A percentile compares a stretch with the other conserved stretches of the same genome.
phyloP scores from a whole-genome alignment of 2,888 invertebrate genomes.

The Drosophila subquinaria region DNA sequence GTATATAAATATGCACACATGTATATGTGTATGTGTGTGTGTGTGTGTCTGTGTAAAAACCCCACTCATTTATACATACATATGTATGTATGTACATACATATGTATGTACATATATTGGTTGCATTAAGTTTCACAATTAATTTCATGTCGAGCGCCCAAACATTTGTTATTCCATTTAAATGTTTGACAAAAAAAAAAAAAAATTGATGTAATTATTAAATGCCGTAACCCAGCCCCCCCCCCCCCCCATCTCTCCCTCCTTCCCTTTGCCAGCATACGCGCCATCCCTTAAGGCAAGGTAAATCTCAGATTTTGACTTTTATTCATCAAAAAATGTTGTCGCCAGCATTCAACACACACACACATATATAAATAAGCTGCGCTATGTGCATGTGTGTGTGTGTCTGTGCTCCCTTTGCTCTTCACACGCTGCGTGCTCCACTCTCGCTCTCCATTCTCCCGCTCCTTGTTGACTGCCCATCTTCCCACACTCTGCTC shows the following conservation, averaged over 20 bases:
- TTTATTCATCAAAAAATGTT: slow-evolving; percentile 29
- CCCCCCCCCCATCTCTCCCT: neutral
- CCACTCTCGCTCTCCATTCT: neutral
- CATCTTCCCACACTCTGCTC: slow-evolving; percentile 8
- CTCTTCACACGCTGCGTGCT: slow-evolving; percentile 5
- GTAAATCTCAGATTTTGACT: slow-evolving; percentile 51
- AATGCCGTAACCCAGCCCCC: slow-evolving; percentile 6
- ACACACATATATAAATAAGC: slow-evolving; percentile 1
- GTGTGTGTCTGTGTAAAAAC: no score
- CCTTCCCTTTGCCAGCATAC: neutral
- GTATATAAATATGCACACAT: neutral
- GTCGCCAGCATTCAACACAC: slow-evolving; percentile 7
- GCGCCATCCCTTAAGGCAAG: slow-evolving; percentile 51
- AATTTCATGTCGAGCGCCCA: slow-evolving; percentile 10
- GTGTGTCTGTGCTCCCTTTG: slow-evolving; percentile 3
- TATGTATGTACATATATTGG: no score
- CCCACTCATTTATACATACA: no score
- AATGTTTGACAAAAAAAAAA: slow-evolving; percentile 46
- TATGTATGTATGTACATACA: no score
- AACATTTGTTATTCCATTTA: slow-evolving; percentile 38
- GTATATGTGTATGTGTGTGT: neutral
- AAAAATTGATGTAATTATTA: slow-evolving; percentile 77
- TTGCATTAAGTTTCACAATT: neutral
- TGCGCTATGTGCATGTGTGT: neutral
- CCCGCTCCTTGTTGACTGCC: slow-evolving; percentile 10